Evolutionary conservation across 2,797 vertebrate genomes (phyloP).

Genomic region (Tenualosa ilisha): DNA sequence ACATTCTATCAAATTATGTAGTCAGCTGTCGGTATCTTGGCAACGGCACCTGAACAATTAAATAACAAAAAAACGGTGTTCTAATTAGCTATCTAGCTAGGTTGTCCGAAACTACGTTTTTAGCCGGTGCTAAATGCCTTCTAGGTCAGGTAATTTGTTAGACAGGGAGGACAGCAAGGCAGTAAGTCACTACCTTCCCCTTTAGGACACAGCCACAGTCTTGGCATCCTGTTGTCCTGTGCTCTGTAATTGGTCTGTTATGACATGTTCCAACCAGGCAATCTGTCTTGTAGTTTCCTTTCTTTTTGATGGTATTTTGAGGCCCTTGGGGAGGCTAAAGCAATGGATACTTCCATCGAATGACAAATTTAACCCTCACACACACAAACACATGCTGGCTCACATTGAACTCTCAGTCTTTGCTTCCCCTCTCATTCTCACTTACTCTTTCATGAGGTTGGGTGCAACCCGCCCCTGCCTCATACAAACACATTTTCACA

Average conservation of each 20-base stretch:
- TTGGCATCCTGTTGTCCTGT: background rate
- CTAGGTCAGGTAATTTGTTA: too few relatives aligned
- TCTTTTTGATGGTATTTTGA: slow-evolving; percentile 20
- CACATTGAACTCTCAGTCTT: slow-evolving; percentile 24
- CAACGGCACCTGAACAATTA: too few relatives aligned
- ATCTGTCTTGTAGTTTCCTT: slow-evolving; percentile 38
- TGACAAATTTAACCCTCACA: background rate
- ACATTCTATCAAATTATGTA: too few relatives aligned
- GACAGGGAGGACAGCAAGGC: too few relatives aligned
- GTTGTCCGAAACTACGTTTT: too few relatives aligned
- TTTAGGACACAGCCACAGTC: too few relatives aligned
- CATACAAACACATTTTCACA: background rate
- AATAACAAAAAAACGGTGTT: too few relatives aligned
- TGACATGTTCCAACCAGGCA: slow-evolving; percentile 24
- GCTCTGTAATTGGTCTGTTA: slow-evolving; percentile 25
- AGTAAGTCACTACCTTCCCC: too few relatives aligned
- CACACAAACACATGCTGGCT: background rate
- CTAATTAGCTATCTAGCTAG: too few relatives aligned
- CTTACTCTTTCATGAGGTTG: background rate
- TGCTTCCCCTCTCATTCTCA: background rate
- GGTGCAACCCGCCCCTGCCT: background rate
- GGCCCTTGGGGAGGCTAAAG: background rate
- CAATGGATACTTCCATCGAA: background rate
- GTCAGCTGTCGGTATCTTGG: too few relatives aligned
- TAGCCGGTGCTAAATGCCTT: too few relatives aligned